A percentile compares a stretch with the other conserved stretches of the same genome.
Conservation (phyloP, 2,888 invertebrate species). For the Gymnosoma rotundatum region DNA sequence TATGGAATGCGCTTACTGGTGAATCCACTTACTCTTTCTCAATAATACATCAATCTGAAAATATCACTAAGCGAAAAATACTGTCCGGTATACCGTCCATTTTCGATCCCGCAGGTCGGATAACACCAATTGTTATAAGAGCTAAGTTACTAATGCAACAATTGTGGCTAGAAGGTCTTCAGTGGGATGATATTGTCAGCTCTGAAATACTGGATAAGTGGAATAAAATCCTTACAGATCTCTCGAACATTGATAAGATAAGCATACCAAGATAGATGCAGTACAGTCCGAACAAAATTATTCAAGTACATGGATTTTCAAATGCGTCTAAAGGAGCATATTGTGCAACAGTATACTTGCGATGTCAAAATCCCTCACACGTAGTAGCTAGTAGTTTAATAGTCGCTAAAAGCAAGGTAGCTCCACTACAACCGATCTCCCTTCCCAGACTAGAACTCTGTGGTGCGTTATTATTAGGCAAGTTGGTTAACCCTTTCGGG, state of each 20-base stretch:
- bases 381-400: constrained; percentile 27
- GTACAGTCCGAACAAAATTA: neutral
- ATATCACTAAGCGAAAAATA: constrained; percentile 21
- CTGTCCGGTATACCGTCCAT: constrained; percentile 15
- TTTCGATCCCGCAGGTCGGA: constrained; percentile 49
- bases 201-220: constrained; percentile 22
- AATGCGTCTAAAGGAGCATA: constrained; percentile 35
- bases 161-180: neutral
- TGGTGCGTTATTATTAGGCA: constrained; percentile 30
- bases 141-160: constrained; percentile 57
- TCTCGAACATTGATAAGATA: constrained; percentile 3
- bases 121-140: constrained; percentile 43
- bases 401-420: constrained; percentile 50
- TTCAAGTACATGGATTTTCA: constrained; percentile 52
- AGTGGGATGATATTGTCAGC: constrained; percentile 13
- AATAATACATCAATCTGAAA: neutral
- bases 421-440: constrained; percentile 7
- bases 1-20: constrained; percentile 36
- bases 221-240: constrained; percentile 21
- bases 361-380: neutral
- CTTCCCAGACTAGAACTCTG: constrained; percentile 13
- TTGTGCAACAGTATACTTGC: constrained; percentile 26
- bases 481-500: too few species aligned
- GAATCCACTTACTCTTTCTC: constrained; percentile 12
- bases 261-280: constrained; percentile 42